Evolutionary conservation across 2,888 invertebrate species (phyloP).

Genomic region (Xylophagus ater): DNA sequence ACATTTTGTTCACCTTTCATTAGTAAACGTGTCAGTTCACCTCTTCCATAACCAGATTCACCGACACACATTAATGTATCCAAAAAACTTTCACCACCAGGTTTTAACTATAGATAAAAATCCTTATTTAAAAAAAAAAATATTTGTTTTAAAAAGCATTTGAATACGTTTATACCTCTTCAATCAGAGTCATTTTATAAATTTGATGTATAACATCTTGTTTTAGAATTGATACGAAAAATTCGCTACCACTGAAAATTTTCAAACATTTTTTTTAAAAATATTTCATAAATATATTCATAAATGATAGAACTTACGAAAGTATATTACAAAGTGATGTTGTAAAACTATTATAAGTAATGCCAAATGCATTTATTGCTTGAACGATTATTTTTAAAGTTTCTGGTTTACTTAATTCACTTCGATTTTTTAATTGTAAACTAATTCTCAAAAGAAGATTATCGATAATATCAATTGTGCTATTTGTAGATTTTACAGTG

Average conservation of each 20-base stretch:
- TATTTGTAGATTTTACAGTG: slow-evolving; percentile 23
- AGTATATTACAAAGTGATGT: slow-evolving; percentile 34
- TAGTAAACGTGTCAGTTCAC: slow-evolving; percentile 32
- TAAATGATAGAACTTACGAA: slow-evolving; percentile 25
- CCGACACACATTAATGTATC: slow-evolving; percentile 35
- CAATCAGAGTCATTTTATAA: slow-evolving; percentile 30
- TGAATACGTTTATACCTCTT: slow-evolving; percentile 23
- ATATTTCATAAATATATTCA: background rate
- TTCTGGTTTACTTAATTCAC: slow-evolving; percentile 33
- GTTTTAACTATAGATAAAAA: slow-evolving; percentile 26
- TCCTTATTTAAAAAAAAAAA: background rate
- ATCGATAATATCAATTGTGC: slow-evolving; percentile 27
- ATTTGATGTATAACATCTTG: slow-evolving; percentile 34
- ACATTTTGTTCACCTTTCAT: slow-evolving; percentile 26
- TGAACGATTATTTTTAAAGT: slow-evolving; percentile 32
- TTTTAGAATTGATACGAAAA: slow-evolving; percentile 35
- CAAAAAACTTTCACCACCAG: slow-evolving; percentile 29
- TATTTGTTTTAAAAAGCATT: background rate
- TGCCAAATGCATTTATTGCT: slow-evolving; percentile 33
- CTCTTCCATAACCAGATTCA: slow-evolving; percentile 38
- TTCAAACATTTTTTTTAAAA: background rate
- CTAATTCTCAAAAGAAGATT: slow-evolving; percentile 33
- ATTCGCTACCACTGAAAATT: slow-evolving; percentile 32
- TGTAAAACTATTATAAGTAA: slow-evolving; percentile 27
- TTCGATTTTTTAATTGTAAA: slow-evolving; percentile 29